Percentiles rank a stretch among this genome's conserved stretches.
These are phyloP conservation scores for Orius insidiosus DNA, from an alignment of 1,140 invertebrate species.

Conservation along the genomic window DNA sequence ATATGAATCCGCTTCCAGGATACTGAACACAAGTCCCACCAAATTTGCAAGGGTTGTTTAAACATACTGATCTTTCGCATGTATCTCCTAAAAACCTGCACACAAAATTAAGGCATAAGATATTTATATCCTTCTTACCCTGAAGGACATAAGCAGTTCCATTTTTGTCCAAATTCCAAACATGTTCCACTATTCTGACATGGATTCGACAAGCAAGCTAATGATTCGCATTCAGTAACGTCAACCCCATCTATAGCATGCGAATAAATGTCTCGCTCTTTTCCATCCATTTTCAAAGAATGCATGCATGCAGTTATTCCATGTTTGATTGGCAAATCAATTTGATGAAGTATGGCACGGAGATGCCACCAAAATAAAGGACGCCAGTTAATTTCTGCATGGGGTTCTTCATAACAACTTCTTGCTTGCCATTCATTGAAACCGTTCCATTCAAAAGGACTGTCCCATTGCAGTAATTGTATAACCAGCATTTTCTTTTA, in stretches of 20 bases:
- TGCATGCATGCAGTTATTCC: conserved; percentile 62
- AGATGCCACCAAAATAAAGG: conserved; percentile 53
- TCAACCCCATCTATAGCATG: conserved; percentile 55
- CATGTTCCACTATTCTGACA: conserved; percentile 71
- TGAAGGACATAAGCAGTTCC: conserved; percentile 56
- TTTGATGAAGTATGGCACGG: conserved; percentile 22
- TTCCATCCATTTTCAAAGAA: conserved; percentile 30
- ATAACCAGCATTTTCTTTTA: conserved; percentile 8
- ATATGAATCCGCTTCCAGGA: conserved; percentile 62
- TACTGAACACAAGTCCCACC: conserved; percentile 65
- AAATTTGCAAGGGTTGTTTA: conserved; percentile 62
- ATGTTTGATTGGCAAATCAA: conserved; percentile 30
- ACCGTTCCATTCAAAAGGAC: conserved; percentile 60
- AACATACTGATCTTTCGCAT: conserved; percentile 61
- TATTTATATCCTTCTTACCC: conserved; percentile 30
- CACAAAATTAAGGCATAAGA: conserved; percentile 4
- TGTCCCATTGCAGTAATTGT: conserved; percentile 47
- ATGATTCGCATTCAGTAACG: conserved; percentile 55
- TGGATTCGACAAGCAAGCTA: conserved; percentile 60
- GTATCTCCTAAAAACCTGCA: conserved; percentile 46
- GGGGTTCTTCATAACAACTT: conserved; percentile 26
- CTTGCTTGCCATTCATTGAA: conserved; percentile 67
- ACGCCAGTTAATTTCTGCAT: conserved; percentile 12
- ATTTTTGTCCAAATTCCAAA: conserved; percentile 38
- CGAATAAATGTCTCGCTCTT: conserved; percentile 28